Evolutionary conservation across 2,888 invertebrate species (phyloP).

Genomic region (Acanthosoma haemorrhoidale): DNA sequence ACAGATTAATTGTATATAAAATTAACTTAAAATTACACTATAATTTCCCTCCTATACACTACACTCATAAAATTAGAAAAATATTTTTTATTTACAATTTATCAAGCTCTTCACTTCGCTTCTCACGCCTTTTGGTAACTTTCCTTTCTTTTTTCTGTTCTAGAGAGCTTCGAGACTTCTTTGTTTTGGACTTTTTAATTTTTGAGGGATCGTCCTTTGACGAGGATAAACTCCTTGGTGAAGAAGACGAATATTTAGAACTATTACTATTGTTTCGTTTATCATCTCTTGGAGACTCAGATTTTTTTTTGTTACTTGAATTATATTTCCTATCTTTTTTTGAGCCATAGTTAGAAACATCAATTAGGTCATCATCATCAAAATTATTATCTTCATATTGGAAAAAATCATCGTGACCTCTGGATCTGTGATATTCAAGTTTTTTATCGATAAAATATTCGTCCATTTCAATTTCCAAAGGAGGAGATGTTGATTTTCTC

Average conservation of each 20-base stretch:
- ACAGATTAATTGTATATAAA: background rate
- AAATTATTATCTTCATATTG: slow-evolving; percentile 26
- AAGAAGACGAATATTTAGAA: background rate
- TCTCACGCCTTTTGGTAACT: slow-evolving; percentile 17
- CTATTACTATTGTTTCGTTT: background rate
- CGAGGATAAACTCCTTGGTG: background rate
- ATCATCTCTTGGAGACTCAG: slow-evolving; percentile 21
- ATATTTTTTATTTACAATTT: background rate
- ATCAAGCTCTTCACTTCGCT: background rate
- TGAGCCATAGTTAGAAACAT: background rate
- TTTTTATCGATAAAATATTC: slow-evolving; percentile 18
- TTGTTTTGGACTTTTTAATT: slow-evolving; percentile 6
- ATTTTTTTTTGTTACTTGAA: slow-evolving; percentile 9
- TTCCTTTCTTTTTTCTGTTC: slow-evolving; percentile 21
- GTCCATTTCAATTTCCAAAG: slow-evolving; percentile 18
- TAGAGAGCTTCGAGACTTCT: slow-evolving; percentile 12
- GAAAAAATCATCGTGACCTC: slow-evolving; percentile 24
- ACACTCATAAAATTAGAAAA: background rate
- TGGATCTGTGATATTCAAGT: slow-evolving; percentile 18
- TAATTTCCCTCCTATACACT: background rate
- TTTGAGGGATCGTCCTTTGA: slow-evolving; percentile 15
- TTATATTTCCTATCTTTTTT: slow-evolving; percentile 13
- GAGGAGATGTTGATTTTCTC: slow-evolving; percentile 3
- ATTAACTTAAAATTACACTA: background rate
- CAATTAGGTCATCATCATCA: slow-evolving; percentile 16